phyloP scores from a whole-genome alignment of 1,140 invertebrate species.

The Ruditapes philippinarum region DNA sequence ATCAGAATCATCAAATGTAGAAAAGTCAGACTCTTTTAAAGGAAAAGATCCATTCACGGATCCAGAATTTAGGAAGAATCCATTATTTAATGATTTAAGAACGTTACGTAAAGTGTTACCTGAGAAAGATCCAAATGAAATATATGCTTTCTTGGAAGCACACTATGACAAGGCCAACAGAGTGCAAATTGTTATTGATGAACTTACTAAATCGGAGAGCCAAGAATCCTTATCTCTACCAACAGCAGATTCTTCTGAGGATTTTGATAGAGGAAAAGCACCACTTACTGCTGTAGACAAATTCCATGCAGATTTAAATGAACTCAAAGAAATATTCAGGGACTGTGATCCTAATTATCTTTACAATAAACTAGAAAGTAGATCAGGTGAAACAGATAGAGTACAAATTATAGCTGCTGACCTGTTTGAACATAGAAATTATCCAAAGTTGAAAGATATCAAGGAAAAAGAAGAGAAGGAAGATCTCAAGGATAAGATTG shows the following conservation, averaged over 20 bases:
- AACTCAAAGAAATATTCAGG: conserved; percentile 83
- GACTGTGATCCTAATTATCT: conserved; percentile 88
- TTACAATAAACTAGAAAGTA: conserved; percentile 79
- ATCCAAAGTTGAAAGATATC: conserved; percentile 88
- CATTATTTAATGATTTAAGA: conserved; percentile 80
- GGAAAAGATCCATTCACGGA: conserved; percentile 70
- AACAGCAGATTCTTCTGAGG: conserved; percentile 38
- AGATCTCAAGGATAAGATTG: conserved; percentile 72
- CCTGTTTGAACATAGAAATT: conserved; percentile 86
- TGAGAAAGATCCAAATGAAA: conserved; percentile 81
- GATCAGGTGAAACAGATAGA: conserved; percentile 70
- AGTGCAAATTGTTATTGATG: conserved; percentile 82
- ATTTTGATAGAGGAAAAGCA: conserved; percentile 31
- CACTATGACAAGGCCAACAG: conserved; percentile 81
- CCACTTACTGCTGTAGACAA: conserved; percentile 58
- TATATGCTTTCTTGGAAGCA: conserved; percentile 84
- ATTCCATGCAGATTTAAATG: conserved; percentile 87
- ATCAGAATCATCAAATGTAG: conserved; percentile 52
- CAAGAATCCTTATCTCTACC: conserved; percentile 57
- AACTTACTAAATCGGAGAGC: conserved; percentile 73
- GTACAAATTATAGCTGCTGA: conserved; percentile 77
- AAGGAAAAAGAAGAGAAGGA: conserved; percentile 79
- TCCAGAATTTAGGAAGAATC: conserved; percentile 75
- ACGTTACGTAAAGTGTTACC: conserved; percentile 81
- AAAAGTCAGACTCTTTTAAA: neutral